Percentiles rank a stretch among this genome's conserved stretches.
phyloP scores from a whole-genome alignment of 2,797 vertebrate genomes.

The Halcyon smyrnensis region DNA sequence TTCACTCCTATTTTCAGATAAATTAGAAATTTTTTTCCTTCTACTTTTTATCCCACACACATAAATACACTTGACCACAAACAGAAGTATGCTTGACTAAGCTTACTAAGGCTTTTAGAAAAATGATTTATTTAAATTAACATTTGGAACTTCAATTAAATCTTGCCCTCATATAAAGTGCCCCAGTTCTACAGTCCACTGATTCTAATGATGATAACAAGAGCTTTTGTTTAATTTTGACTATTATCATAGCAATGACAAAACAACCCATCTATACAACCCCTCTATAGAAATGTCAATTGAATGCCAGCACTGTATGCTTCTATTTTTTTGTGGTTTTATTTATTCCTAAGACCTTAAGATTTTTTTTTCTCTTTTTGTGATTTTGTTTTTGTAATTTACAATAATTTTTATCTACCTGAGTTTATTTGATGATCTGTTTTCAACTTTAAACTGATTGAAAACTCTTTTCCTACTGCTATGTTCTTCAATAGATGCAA shows the following conservation, averaged over 20 bases:
- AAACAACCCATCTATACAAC: neutral
- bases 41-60: neutral
- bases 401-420: neutral
- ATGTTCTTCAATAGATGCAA: neutral
- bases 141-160: neutral
- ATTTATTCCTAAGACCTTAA: neutral
- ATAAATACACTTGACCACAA: neutral
- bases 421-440: neutral
- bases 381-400: neutral
- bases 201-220: neutral
- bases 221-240: neutral
- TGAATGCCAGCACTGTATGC: neutral
- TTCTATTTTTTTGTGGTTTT: neutral
- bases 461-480: neutral
- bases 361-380: neutral
- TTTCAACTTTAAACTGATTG: neutral
- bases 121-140: neutral
- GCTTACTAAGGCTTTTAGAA: neutral
- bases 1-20: neutral
- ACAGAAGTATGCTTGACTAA: neutral
- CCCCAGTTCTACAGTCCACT: neutral
- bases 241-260: neutral
- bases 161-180: neutral
- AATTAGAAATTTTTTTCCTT: neutral
- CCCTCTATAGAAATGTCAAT: neutral